phyloP scores from a whole-genome alignment of 2,797 vertebrate genomes.

The Muscicapa striata region DNA sequence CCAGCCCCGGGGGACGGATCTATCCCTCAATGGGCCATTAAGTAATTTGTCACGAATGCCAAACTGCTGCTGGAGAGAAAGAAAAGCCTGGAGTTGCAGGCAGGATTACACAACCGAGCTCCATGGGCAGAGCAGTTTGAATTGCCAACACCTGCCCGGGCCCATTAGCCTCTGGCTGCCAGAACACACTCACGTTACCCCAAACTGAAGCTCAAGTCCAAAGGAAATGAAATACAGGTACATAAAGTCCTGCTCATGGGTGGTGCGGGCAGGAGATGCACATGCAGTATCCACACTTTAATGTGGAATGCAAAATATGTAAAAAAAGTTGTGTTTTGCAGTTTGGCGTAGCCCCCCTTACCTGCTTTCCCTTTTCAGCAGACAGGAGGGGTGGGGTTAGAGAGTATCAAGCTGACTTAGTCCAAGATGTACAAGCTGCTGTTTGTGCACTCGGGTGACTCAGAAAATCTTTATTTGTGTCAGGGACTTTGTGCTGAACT shows the following conservation, averaged over 20 bases:
- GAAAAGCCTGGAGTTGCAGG: neutral
- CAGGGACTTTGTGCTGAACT: neutral
- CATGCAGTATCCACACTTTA: neutral
- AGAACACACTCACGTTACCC: neutral
- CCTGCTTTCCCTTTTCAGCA: neutral
- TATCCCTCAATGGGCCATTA: neutral
- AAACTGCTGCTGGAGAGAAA: neutral
- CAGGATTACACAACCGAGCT: neutral
- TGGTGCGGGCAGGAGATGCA: neutral
- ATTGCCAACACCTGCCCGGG: neutral
- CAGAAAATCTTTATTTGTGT: neutral
- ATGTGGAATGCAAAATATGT: neutral
- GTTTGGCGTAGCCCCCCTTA: neutral
- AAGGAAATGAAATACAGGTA: accelerated
- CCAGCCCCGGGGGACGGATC: neutral
- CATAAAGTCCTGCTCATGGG: accelerated
- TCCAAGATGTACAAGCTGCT: neutral
- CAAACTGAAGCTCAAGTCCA: neutral
- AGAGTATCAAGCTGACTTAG: neutral
- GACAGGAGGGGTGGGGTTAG: neutral
- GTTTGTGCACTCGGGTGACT: neutral
- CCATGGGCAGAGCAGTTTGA: neutral
- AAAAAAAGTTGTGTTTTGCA: neutral
- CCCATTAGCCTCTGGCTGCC: neutral
- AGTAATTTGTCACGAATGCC: neutral